Evolutionary conservation across 2,113 vertebrate genomes (phyloP).

Genomic region (Tretioscincus oriximinensis): DNA sequence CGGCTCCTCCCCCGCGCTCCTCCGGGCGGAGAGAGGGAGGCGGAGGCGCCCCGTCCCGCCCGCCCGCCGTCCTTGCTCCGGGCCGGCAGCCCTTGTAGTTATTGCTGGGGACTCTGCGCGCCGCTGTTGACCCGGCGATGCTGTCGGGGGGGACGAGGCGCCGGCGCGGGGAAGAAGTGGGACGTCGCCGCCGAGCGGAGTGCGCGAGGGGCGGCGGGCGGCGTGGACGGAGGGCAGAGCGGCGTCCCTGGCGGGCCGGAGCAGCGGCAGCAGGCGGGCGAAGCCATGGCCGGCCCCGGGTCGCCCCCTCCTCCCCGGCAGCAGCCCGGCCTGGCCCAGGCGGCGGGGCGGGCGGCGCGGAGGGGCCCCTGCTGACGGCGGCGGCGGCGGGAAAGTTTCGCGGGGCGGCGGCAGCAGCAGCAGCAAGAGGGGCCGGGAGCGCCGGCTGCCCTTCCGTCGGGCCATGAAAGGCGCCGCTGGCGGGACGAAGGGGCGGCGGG

Average conservation of each 20-base stretch:
- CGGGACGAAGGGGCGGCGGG: constrained; percentile 61
- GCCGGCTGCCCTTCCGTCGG: constrained; percentile 38
- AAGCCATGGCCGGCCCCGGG: constrained; percentile 66
- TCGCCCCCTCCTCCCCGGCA: constrained; percentile 52
- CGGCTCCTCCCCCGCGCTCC: not conserved
- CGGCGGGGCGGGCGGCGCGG: constrained; percentile 35
- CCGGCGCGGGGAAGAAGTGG: constrained; percentile 63
- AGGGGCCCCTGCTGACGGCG: not conserved
- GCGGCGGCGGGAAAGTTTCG: constrained; percentile 5
- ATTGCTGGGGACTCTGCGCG: constrained; percentile 79
- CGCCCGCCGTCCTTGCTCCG: not conserved
- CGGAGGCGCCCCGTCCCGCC: not conserved
- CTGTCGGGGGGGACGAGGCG: constrained; percentile 49
- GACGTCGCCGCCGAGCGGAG: constrained; percentile 39
- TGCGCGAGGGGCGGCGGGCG: constrained; percentile 16
- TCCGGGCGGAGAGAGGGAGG: not conserved
- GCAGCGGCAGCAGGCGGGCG: constrained; percentile 48
- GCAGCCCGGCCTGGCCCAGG: constrained; percentile 56
- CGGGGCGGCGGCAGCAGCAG: constrained; percentile 37
- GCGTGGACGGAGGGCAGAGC: not conserved
- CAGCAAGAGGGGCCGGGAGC: too few species aligned
- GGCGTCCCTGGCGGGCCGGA: constrained; percentile 28
- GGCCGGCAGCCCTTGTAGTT: constrained; percentile 66
- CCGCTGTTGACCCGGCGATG: constrained; percentile 85
- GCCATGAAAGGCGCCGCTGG: constrained; percentile 76